Evolutionary conservation across 2,797 vertebrate genomes (phyloP), one percentile per base, ranked within the genome.

Genomic region (Crax fasciolata): DNA sequence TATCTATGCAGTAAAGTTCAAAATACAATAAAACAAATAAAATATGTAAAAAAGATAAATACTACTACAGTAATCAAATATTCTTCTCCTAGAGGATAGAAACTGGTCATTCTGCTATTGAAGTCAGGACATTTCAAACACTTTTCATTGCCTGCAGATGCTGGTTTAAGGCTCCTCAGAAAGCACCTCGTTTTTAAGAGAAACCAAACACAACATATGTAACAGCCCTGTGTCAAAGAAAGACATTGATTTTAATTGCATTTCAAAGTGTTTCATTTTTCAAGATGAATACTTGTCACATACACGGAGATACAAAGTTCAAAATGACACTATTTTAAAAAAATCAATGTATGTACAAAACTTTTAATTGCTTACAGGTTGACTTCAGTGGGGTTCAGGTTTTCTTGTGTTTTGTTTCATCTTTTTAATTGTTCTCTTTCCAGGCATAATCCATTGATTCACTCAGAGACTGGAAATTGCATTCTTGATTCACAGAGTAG

Each of bases 181-280:
- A 90, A 72, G 27, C 32, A 52, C 18, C 13, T 3, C 30, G 13
- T 30, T 89, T 91, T 72, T 72, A 84, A 75, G 30, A 84, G 25
- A 82, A 89, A 73, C 10, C 24, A 71, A 74, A 91, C 86, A 5
- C 23, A 84, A 67, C 46, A 3, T 74, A 46, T 81, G 28, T 67
- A 79, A 93, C 28, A 16, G 28, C 21, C 19, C 49, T 71, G 4
- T 84, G 75, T 86, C 67, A 94, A 89, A 90, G 39, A 84, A 32
- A 66, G 32, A 58, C 67, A 35, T 79, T 86, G 86, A 92, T 96
- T 94, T 95, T 95, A 96, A 94, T 91, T 94, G 49, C 54, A 82
- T 89, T 93, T 94, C 61, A 61, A 81, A 85, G 35, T 43, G n/a
- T 89, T 93, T 93, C 44, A 84, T 95, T 93, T 84, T 93, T 94